A percentile compares a stretch with the other conserved stretches of the same genome.
These are phyloP conservation scores for Pheosia tremula DNA, from an alignment of 2,888 invertebrate species.

Conservation along the genomic window DNA sequence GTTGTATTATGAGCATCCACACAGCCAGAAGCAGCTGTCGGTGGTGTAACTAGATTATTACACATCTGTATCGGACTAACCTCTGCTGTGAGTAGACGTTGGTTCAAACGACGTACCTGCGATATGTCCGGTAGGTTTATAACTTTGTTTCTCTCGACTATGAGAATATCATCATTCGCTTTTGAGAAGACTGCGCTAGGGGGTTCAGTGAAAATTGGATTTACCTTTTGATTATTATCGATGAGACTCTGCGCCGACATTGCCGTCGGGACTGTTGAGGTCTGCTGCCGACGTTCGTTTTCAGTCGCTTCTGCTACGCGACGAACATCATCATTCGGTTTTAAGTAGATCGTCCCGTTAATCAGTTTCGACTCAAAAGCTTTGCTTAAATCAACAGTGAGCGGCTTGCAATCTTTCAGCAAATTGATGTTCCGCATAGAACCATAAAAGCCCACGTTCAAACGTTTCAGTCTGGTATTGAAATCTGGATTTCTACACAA, in stretches of 20 bases:
- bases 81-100: slow-evolving; percentile 66
- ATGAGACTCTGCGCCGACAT: slow-evolving; percentile 58
- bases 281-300: slow-evolving; percentile 25
- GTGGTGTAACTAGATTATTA: slow-evolving; percentile 6
- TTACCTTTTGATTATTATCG: slow-evolving; percentile 36
- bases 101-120: slow-evolving; percentile 62
- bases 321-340: slow-evolving; percentile 24
- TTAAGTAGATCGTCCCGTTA: slow-evolving; percentile 59
- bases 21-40: background rate
- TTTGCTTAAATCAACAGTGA: slow-evolving; percentile 71
- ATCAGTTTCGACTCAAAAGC: slow-evolving; percentile 65
- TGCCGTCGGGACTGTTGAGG: slow-evolving; percentile 53
- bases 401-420: slow-evolving; percentile 63
- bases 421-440: slow-evolving; percentile 59
- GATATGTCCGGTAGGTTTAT: slow-evolving; percentile 65
- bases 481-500: slow-evolving; percentile 78
- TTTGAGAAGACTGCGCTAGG: slow-evolving; percentile 5
- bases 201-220: slow-evolving; percentile 11
- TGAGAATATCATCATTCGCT: slow-evolving; percentile 10
- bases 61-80: slow-evolving; percentile 59
- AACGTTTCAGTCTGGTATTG: slow-evolving; percentile 67
- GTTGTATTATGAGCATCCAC: background rate
- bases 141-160: slow-evolving; percentile 55
- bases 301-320: slow-evolving; percentile 14
- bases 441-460: slow-evolving; percentile 65